Conservation (phyloP, 2,797 vertebrate species). For the Leptodactylus fallax region DNA sequence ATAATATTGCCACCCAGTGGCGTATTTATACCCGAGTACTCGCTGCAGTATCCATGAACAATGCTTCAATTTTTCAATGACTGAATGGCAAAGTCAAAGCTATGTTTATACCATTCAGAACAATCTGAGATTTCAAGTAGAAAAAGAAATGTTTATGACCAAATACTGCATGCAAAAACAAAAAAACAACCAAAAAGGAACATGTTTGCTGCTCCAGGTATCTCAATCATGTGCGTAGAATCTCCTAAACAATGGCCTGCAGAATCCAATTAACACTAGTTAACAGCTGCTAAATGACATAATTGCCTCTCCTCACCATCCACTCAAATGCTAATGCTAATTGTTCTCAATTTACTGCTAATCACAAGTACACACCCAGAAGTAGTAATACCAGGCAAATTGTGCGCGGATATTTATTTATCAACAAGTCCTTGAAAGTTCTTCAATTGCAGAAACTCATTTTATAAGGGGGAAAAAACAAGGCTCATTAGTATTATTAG, state of each 20-base stretch:
- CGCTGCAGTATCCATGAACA: background rate
- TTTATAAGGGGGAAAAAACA: conserved; percentile 6
- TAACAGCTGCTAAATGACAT: conserved; percentile 60
- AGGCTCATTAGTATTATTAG: conserved; percentile 44
- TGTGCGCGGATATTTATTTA: conserved; percentile 54
- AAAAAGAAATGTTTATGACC: background rate
- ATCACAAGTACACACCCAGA: conserved; percentile 57
- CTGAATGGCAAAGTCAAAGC: background rate
- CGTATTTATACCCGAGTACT: background rate
- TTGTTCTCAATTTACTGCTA: conserved; percentile 60
- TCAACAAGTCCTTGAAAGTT: conserved; percentile 61
- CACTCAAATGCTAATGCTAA: conserved; percentile 59
- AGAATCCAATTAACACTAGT: conserved; percentile 49
- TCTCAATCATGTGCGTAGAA: conserved; percentile 25
- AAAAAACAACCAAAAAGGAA: background rate
- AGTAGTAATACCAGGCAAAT: conserved; percentile 52
- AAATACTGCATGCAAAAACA: background rate
- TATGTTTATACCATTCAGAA: background rate
- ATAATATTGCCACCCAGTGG: background rate
- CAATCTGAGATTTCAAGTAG: background rate
- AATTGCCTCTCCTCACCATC: conserved; percentile 57
- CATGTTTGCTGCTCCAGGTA: conserved; percentile 5
- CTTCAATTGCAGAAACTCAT: conserved; percentile 52
- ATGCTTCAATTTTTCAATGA: background rate
- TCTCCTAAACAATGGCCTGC: conserved; percentile 38